Evolutionary conservation across 2,113 vertebrate genomes (phyloP).

Genomic region (Marmota flaviventris): DNA sequence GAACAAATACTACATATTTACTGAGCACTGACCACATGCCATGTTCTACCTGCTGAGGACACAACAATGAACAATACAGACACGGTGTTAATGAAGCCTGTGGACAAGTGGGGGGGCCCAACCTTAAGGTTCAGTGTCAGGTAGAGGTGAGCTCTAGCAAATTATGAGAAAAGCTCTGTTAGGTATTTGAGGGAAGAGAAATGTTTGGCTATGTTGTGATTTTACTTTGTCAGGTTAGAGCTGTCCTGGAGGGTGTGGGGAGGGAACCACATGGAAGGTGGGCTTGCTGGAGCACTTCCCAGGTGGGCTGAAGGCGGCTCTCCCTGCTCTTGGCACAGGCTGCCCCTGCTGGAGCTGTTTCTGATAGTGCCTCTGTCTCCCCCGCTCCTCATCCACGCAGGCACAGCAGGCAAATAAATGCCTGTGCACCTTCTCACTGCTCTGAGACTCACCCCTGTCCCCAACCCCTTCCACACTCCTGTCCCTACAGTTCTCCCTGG

Average conservation of each 20-base stretch:
- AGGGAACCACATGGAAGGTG: background rate
- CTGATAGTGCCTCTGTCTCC: background rate
- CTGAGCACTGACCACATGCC: background rate
- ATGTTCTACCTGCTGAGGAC: background rate
- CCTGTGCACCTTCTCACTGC: background rate
- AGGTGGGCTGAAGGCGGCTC: background rate
- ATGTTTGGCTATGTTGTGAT: background rate
- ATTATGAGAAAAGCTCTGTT: background rate
- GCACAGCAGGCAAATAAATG: background rate
- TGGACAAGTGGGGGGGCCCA: fast-evolving
- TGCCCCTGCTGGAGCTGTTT: background rate
- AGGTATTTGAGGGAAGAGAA: background rate
- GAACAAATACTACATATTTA: background rate
- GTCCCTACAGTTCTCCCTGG: background rate
- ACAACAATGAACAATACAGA: background rate
- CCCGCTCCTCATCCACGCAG: background rate
- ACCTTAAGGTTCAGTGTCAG: background rate
- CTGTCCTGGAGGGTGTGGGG: background rate
- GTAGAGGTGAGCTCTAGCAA: background rate
- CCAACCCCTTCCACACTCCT: fast-evolving
- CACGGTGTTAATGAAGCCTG: background rate
- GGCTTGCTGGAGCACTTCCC: background rate
- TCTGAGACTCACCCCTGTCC: background rate
- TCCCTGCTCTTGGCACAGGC: no score
- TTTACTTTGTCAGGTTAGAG: background rate